Conservation (phyloP, 2,888 invertebrate genomes). For the Drosophila affinis region DNA sequence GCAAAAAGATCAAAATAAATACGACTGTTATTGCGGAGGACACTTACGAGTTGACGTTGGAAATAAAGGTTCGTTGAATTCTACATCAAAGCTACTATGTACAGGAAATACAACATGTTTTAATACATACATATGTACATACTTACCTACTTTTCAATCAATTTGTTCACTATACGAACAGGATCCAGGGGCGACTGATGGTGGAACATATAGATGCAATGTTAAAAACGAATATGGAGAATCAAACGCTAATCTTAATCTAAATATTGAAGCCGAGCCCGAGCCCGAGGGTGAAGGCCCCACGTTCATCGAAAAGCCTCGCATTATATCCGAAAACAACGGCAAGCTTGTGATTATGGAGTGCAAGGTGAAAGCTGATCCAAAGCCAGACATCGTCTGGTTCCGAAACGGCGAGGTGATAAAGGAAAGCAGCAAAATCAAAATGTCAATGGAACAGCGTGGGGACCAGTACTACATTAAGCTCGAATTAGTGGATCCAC, state of each 20-base stretch:
- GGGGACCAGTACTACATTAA: slow-evolving; percentile 94
- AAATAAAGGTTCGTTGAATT: slow-evolving; percentile 88
- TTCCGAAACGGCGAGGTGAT: slow-evolving; percentile 91
- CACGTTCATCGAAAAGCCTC: slow-evolving; percentile 95
- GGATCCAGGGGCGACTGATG: slow-evolving; percentile 92
- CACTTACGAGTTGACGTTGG: slow-evolving; percentile 91
- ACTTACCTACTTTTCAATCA: not conserved
- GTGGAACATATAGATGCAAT: slow-evolving; percentile 96
- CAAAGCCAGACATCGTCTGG: slow-evolving; percentile 93
- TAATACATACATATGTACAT: not conserved
- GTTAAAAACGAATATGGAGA: slow-evolving; percentile 98
- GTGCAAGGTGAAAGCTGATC: slow-evolving; percentile 92
- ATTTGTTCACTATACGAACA: slow-evolving; percentile 76
- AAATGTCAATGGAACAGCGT: slow-evolving; percentile 90
- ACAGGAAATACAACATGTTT: not conserved
- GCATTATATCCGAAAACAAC: slow-evolving; percentile 92
- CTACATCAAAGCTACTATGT: not conserved
- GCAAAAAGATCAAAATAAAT: slow-evolving; percentile 92
- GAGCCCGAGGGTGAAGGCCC: slow-evolving; percentile 97
- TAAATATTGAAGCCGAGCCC: slow-evolving; percentile 98
- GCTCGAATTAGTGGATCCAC: slow-evolving; percentile 94
- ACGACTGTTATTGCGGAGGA: slow-evolving; percentile 91
- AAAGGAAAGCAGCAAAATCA: slow-evolving; percentile 91
- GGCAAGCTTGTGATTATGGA: slow-evolving; percentile 95
- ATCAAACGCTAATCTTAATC: slow-evolving; percentile 97